phyloP scores from a whole-genome alignment of 1,140 invertebrate species.

The Bradynema listronoti region DNA sequence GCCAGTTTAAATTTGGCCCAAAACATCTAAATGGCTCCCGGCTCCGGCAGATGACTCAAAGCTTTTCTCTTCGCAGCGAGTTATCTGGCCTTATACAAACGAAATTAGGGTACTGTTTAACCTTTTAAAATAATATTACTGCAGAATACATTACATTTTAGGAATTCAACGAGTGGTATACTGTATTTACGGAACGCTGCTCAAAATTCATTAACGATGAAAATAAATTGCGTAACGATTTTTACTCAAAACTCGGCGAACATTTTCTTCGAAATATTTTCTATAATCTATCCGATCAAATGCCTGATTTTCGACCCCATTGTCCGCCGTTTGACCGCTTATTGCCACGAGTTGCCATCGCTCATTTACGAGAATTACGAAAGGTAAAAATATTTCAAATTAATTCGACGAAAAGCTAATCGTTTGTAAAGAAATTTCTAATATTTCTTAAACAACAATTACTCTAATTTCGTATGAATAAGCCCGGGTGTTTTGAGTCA shows the following conservation, averaged over 20 bases:
- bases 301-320: slow-evolving; percentile 33
- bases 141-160: not conserved
- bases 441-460: not conserved
- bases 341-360: slow-evolving; percentile 23
- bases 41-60: no score
- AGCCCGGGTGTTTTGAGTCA: not conserved
- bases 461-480: slow-evolving; percentile 1
- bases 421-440: not conserved
- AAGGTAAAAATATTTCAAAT: no score
- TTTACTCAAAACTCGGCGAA: slow-evolving; percentile 35
- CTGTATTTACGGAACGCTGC: slow-evolving; percentile 25
- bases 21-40: no score
- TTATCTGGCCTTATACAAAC: no score
- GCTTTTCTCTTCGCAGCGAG: no score
- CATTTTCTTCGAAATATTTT: slow-evolving; percentile 40
- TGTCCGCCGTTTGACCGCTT: slow-evolving; percentile 21
- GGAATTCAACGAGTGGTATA: slow-evolving; percentile 36
- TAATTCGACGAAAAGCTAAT: no score
- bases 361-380: slow-evolving; percentile 31
- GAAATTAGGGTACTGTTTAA: no score
- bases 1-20: no score
- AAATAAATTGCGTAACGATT: slow-evolving; percentile 31
- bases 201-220: slow-evolving; percentile 34
- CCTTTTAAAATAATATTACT: not conserved
- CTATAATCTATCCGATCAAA: slow-evolving; percentile 26